These are phyloP conservation scores for Aselliscus stoliczkanus DNA, from an alignment of 2,797 vertebrate species.

Conservation along the genomic window DNA sequence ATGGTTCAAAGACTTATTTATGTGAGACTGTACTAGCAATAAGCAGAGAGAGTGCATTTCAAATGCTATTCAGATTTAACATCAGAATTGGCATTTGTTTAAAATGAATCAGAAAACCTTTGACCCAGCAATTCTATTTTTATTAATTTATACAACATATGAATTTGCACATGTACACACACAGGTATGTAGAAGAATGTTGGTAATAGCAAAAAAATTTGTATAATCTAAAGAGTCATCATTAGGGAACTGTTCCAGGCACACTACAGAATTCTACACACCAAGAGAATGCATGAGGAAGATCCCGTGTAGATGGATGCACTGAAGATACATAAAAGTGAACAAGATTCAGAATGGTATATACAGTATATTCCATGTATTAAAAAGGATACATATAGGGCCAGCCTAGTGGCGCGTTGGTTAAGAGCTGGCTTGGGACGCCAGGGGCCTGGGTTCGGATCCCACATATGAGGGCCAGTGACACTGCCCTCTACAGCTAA, in stretches of 20 bases:
- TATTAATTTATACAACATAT: neutral
- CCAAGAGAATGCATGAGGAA: neutral
- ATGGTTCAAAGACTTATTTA: constrained; percentile 38
- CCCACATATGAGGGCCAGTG: too few relatives aligned
- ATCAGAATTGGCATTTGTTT: neutral
- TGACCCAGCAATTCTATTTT: neutral
- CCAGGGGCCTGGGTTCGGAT: too few relatives aligned
- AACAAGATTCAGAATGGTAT: neutral
- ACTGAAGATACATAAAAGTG: neutral
- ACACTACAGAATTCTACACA: neutral
- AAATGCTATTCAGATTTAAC: constrained; percentile 4
- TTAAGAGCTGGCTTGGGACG: too few relatives aligned
- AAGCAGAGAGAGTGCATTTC: constrained; percentile 17
- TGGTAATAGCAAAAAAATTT: neutral
- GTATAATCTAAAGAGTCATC: neutral
- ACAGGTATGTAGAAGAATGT: neutral
- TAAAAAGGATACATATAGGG: neutral
- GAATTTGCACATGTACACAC: neutral
- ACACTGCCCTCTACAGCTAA: too few relatives aligned
- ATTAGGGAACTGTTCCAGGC: neutral
- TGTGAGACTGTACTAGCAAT: neutral
- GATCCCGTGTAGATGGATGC: neutral
- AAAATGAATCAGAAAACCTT: neutral
- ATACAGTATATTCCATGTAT: neutral
- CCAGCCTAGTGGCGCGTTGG: too few relatives aligned